phyloP scores from a whole-genome alignment of 2,797 vertebrate species.

The Sparus aurata region DNA sequence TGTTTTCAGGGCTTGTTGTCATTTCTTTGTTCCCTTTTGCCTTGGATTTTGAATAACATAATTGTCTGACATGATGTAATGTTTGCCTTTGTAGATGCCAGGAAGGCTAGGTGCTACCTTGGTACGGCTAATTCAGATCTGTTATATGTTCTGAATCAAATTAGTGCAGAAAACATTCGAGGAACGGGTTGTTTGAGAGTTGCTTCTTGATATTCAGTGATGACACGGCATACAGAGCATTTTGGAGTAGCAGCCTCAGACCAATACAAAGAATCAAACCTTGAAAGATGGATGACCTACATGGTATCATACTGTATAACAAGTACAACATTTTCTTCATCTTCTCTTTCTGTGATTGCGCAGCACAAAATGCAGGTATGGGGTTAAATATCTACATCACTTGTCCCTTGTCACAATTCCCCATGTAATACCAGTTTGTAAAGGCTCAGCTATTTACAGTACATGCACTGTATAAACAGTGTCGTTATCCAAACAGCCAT shows the following conservation, averaged over 20 bases:
- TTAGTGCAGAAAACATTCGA: background rate
- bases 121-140: too few species aligned
- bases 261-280: background rate
- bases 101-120: too few species aligned
- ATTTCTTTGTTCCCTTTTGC: too few species aligned
- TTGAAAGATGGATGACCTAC: background rate
- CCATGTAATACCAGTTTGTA: slow-evolving; percentile 6
- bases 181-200: background rate
- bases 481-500: background rate
- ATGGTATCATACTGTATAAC: too few species aligned
- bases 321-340: background rate
- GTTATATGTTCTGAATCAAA: background rate
- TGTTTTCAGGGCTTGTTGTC: too few species aligned
- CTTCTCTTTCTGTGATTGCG: background rate
- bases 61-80: too few species aligned
- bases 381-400: slow-evolving; percentile 18
- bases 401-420: slow-evolving; percentile 13
- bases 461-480: background rate
- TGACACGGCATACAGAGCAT: background rate
- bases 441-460: background rate
- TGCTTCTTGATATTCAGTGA: background rate
- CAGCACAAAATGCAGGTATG: slow-evolving; percentile 8
- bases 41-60: too few species aligned
- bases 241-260: background rate
- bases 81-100: too few species aligned